Percentiles rank a stretch among this genome's conserved stretches.
These are phyloP conservation scores for Takifugu flavidus DNA, from an alignment of 2,113 vertebrate genomes.

Conservation along the genomic window DNA sequence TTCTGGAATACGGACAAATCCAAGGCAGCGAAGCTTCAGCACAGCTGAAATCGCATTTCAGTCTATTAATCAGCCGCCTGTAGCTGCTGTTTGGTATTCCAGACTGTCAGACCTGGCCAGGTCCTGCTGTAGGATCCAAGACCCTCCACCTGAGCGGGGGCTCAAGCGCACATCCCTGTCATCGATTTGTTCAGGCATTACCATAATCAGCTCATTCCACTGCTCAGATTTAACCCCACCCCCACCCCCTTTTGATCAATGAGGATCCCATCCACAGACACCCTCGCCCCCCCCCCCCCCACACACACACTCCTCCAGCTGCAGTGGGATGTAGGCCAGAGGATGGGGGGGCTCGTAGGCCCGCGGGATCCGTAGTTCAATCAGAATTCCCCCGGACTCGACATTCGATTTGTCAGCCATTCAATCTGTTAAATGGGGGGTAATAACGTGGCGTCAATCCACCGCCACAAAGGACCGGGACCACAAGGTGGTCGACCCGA, in stretches of 20 bases:
- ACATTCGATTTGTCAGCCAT: slow-evolving; percentile 38
- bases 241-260: slow-evolving; percentile 51
- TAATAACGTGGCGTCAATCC: slow-evolving; percentile 49
- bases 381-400: slow-evolving; percentile 37
- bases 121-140: slow-evolving; percentile 36
- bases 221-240: slow-evolving; percentile 10
- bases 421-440: slow-evolving; percentile 52
- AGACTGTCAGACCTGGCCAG: neutral
- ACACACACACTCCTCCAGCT: slow-evolving; percentile 6
- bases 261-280: slow-evolving; percentile 35
- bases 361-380: slow-evolving; percentile 32
- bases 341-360: neutral
- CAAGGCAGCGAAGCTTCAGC: too few species aligned
- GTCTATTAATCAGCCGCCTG: too few species aligned
- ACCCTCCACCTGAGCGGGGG: slow-evolving; percentile 30
- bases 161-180: slow-evolving; percentile 55
- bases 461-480: slow-evolving; percentile 23
- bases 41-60: too few species aligned
- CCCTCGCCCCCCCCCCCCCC: neutral
- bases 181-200: slow-evolving; percentile 64
- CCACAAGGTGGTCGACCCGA: slow-evolving; percentile 20
- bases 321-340: slow-evolving; percentile 37
- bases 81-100: slow-evolving; percentile 33
- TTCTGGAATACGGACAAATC: neutral
- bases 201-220: slow-evolving; percentile 51